Conservation (phyloP, 2,797 vertebrate species). For the Chelon labrosus region DNA sequence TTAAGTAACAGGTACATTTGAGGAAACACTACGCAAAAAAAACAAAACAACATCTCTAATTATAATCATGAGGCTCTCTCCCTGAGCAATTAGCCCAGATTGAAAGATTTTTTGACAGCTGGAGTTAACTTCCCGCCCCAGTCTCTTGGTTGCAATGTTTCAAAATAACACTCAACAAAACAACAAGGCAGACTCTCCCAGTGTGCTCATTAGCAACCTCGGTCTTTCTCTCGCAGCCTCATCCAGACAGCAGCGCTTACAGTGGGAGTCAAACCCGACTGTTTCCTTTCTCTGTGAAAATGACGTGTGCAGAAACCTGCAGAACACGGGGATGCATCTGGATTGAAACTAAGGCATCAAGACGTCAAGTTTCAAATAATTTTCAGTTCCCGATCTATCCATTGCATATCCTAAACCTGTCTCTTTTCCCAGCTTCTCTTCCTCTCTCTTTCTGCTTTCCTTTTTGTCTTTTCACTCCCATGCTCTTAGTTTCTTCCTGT, state of each 20-base stretch:
- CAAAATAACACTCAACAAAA: slow-evolving; percentile 66
- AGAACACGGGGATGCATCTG: background rate
- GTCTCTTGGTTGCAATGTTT: slow-evolving; percentile 67
- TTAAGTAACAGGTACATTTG: slow-evolving; percentile 50
- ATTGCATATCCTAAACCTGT: background rate
- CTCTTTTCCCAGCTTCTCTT: background rate
- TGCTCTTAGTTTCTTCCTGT: slow-evolving; percentile 27
- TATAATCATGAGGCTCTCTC: slow-evolving; percentile 63
- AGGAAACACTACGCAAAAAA: slow-evolving; percentile 24
- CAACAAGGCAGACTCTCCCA: slow-evolving; percentile 67
- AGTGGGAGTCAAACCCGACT: slow-evolving; percentile 13
- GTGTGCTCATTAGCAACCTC: slow-evolving; percentile 73
- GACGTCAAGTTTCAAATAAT: slow-evolving; percentile 12
- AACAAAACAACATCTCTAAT: slow-evolving; percentile 47
- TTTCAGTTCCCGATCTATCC: background rate
- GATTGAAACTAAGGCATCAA: slow-evolving; percentile 23
- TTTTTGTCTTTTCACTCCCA: background rate
- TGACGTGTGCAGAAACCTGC: background rate
- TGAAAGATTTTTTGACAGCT: slow-evolving; percentile 71
- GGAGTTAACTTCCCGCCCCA: slow-evolving; percentile 55
- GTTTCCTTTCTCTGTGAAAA: slow-evolving; percentile 8
- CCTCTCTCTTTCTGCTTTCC: background rate
- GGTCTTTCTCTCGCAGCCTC: slow-evolving; percentile 51
- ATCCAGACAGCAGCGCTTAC: slow-evolving; percentile 44
- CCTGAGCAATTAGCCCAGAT: slow-evolving; percentile 82